Evolutionary conservation across 1,140 invertebrate genomes (phyloP), one percentile per base, ranked within the genome.

Genomic region (Stegodyphus mimosarum): DNA sequence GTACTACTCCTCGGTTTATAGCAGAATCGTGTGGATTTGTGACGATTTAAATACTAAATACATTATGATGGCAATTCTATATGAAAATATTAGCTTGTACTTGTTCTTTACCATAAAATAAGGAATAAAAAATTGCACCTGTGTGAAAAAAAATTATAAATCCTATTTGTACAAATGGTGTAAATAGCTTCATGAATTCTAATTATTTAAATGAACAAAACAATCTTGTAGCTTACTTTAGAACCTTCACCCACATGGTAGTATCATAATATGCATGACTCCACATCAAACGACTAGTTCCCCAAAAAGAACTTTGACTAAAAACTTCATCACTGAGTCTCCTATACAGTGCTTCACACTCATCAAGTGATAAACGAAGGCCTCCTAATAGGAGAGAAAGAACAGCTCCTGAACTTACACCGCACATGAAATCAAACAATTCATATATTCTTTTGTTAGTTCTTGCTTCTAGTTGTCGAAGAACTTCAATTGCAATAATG

Each of bases 261-360:
- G 96, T 96, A 89, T 98, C 95, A 91, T 98, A 98, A 91, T 97
- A 98, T 0, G 95, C 94, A 90, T 98, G 96, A 84, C 93, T 94
- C 93, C 94, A 95, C 6, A 98, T 92, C 48, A 98, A 91, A 87
- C 93, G 94, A 69, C 94, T 94, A 2, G 95, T 94, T 11, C 96
- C 96, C 90, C 92, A 91, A 49, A 95, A 90, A 9, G 92, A 90
- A 88, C 92, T 95, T 88, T 94, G 94, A 6, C 92, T 93, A 89
- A 96, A 96, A 86, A 95, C 93, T 89, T 94, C 92, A 2, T 90
- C 91, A 88, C 95, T 94, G 66, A 95, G 91, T 81, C 93, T 92
- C 85, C 93, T 93, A 88, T 96, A 96, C 52, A 95, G 89, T 75
- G 91, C 88, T 74, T 93, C 93, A 87, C 94, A 92, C 87, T 95